phyloP scores from a whole-genome alignment of 92 coral and sea anemone genomes.

The Porites lobata region DNA sequence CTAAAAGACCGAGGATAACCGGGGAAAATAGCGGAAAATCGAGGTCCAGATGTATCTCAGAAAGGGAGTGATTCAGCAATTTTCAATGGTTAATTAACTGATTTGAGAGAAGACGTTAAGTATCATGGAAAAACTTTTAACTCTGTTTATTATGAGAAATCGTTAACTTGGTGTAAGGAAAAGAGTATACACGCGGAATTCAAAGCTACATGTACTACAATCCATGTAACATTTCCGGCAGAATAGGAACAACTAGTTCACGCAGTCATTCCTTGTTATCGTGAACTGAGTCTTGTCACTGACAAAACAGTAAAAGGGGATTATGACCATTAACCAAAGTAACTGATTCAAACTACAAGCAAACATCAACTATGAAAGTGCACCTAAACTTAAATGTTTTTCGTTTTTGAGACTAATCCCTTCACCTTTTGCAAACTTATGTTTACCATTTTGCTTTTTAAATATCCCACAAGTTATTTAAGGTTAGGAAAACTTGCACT shows the following conservation, averaged over 20 bases:
- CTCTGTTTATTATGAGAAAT: slow-evolving; percentile 5
- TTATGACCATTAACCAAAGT: slow-evolving; percentile 2
- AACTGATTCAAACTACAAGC: neutral
- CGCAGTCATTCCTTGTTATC: neutral
- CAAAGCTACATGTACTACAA: neutral
- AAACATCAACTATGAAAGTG: neutral
- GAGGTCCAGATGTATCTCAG: no score
- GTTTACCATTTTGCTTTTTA: slow-evolving; percentile 4
- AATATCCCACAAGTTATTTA: no score
- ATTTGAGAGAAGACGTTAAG: neutral
- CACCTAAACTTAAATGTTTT: slow-evolving; percentile 1
- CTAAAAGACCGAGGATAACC: no score
- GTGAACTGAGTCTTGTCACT: slow-evolving; percentile 2
- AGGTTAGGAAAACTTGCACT: no score
- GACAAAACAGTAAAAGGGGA: neutral
- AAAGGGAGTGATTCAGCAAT: no score
- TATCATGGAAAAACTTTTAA: neutral
- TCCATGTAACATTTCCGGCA: neutral
- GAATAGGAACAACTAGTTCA: neutral
- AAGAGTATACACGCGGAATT: neutral
- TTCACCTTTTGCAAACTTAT: neutral
- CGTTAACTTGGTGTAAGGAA: neutral
- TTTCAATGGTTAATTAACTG: neutral
- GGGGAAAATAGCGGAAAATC: no score
- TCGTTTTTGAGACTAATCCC: slow-evolving; percentile 6